Conservation (phyloP, 2,888 invertebrate genomes). For the Chloromyia formosa region DNA sequence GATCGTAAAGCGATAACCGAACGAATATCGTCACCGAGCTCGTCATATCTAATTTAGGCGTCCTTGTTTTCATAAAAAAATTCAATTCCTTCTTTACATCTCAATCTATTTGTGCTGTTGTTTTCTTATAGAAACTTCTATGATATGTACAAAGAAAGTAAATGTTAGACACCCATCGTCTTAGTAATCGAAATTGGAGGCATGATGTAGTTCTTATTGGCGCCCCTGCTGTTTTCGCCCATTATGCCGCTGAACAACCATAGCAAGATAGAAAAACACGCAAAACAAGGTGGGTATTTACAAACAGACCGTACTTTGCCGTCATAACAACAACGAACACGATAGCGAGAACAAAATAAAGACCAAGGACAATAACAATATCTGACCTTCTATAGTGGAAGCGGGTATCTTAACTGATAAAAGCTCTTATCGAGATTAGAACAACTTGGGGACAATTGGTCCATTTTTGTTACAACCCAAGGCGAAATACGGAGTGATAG, state of each 20-base stretch:
- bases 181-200: background rate
- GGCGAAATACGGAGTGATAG: no score
- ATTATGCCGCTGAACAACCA: background rate
- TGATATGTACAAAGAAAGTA: background rate
- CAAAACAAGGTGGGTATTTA: background rate
- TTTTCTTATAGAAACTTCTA: background rate
- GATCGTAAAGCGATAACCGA: no score
- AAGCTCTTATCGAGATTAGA: slow-evolving; percentile 18
- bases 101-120: slow-evolving; percentile 1
- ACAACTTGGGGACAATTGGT: slow-evolving; percentile 11
- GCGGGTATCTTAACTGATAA: slow-evolving; percentile 24
- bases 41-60: background rate
- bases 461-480: slow-evolving; percentile 5
- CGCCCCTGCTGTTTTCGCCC: background rate
- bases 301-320: background rate
- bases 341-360: background rate
- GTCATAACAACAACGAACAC: background rate
- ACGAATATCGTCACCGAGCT: no score
- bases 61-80: slow-evolving; percentile 6
- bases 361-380: slow-evolving; percentile 11
- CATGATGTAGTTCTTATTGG: background rate
- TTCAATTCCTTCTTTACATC: slow-evolving; percentile 18
- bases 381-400: slow-evolving; percentile 10
- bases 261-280: background rate
- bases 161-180: background rate